A percentile compares a stretch with the other conserved stretches of the same genome.
Evolutionary conservation across 1,140 invertebrate genomes (phyloP).

Genomic region (Caenorhabditis inopinata): DNA sequence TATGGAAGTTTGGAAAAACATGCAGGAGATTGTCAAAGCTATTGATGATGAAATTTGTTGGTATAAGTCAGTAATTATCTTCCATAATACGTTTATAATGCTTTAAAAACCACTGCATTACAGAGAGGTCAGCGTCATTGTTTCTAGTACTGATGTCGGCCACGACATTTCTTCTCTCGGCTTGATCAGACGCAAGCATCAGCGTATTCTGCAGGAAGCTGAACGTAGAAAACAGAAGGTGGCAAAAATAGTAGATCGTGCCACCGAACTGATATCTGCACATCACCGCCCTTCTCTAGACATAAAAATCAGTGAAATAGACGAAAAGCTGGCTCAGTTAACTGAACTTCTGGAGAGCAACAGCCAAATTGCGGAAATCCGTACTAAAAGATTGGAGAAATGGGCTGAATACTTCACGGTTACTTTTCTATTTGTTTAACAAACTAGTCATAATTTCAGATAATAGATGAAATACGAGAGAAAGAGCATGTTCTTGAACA

Average conservation of each 20-base stretch:
- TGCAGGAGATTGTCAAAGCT: background rate
- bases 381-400: background rate
- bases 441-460: background rate
- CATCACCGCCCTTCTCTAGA: background rate
- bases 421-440: background rate
- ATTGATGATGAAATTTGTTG: conserved; percentile 19
- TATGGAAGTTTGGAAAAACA: background rate
- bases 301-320: background rate
- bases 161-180: background rate
- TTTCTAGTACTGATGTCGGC: background rate
- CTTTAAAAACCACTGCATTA: background rate
- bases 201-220: background rate
- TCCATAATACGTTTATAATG: background rate
- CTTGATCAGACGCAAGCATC: background rate
- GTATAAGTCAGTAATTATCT: background rate
- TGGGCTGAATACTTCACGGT: background rate
- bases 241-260: background rate
- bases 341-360: background rate
- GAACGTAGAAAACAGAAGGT: background rate
- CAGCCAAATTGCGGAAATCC: background rate
- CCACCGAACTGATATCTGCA: background rate
- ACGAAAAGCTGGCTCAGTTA: background rate
- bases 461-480: background rate
- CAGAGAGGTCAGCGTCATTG: background rate
- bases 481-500: conserved; percentile 6